phyloP scores from a whole-genome alignment of 2,888 invertebrate species.

The Amiota mariae region DNA sequence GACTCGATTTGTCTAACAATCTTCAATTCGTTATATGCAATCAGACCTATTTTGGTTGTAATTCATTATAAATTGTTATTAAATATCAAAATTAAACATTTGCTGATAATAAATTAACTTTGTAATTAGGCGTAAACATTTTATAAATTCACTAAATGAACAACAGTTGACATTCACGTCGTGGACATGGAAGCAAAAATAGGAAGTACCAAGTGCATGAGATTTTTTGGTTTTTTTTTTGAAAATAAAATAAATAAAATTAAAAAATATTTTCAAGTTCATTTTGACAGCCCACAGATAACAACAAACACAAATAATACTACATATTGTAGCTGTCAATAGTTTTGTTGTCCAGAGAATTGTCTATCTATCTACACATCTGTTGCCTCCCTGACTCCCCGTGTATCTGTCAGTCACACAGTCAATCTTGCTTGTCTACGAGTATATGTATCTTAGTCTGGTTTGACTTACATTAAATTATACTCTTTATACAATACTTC shows the following conservation, averaged over 20 bases:
- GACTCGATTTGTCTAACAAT: too few relatives aligned
- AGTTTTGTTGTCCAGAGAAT: not conserved
- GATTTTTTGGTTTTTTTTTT: too few relatives aligned
- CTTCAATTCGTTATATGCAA: not conserved
- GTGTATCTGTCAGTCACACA: slow-evolving; percentile 7
- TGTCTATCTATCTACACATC: too few relatives aligned
- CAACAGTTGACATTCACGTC: too few relatives aligned
- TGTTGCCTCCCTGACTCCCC: too few relatives aligned
- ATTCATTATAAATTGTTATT: not conserved
- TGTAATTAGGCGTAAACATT: too few relatives aligned
- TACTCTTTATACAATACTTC: not conserved
- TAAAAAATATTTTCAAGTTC: slow-evolving; percentile 13
- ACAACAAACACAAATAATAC: slow-evolving; percentile 23
- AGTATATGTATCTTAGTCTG: not conserved
- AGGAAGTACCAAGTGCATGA: too few relatives aligned
- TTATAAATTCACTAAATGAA: too few relatives aligned
- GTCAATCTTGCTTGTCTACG: not conserved
- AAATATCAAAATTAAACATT: not conserved
- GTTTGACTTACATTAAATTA: not conserved
- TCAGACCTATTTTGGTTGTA: slow-evolving; percentile 1
- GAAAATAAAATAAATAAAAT: not conserved
- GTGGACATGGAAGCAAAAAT: too few relatives aligned
- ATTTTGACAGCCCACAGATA: slow-evolving; percentile 19
- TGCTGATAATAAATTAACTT: too few relatives aligned
- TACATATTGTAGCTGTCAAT: not conserved